phyloP scores from a whole-genome alignment of 53 echinoderm and acorn worm species.

The Temnopleurus reevesii region DNA sequence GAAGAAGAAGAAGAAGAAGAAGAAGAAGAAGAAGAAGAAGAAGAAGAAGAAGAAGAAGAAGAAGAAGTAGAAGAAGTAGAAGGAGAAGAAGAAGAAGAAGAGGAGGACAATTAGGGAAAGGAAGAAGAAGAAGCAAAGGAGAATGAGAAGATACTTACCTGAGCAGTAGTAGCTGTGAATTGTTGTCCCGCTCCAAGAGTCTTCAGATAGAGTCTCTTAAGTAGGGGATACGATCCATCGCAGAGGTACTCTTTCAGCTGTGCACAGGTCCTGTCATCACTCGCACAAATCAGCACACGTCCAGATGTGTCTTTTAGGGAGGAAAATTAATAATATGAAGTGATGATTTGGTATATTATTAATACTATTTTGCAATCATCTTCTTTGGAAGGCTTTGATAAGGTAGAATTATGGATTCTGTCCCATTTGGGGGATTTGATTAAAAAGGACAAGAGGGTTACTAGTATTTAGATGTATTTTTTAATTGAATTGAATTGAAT shows the following conservation, averaged over 20 bases:
- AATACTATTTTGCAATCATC: too few relatives aligned
- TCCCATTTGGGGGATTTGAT: too few relatives aligned
- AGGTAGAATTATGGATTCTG: too few relatives aligned
- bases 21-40: too few relatives aligned
- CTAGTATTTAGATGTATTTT: too few relatives aligned
- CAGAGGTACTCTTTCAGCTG: conserved; percentile 90
- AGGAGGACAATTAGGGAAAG: background rate
- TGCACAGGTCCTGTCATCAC: conserved; percentile 95
- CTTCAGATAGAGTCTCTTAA: conserved; percentile 72
- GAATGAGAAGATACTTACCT: background rate
- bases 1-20: too few relatives aligned
- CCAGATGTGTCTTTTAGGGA: conserved; percentile 55
- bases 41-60: too few relatives aligned
- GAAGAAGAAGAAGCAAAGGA: background rate
- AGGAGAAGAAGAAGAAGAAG: too few relatives aligned
- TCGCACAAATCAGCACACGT: conserved; percentile 89
- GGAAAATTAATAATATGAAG: background rate
- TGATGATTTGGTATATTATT: background rate
- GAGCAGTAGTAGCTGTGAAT: conserved; percentile 35
- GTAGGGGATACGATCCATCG: conserved; percentile 74
- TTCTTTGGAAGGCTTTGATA: too few relatives aligned
- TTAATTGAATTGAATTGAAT: too few relatives aligned
- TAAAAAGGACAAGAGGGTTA: too few relatives aligned
- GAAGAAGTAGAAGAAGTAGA: too few relatives aligned
- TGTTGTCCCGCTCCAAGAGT: conserved; percentile 52